Percentiles rank a stretch among this genome's conserved stretches.
Conservation (phyloP, 37 sponge, comb jelly and placozoan genomes). For the Beroe ovata region DNA sequence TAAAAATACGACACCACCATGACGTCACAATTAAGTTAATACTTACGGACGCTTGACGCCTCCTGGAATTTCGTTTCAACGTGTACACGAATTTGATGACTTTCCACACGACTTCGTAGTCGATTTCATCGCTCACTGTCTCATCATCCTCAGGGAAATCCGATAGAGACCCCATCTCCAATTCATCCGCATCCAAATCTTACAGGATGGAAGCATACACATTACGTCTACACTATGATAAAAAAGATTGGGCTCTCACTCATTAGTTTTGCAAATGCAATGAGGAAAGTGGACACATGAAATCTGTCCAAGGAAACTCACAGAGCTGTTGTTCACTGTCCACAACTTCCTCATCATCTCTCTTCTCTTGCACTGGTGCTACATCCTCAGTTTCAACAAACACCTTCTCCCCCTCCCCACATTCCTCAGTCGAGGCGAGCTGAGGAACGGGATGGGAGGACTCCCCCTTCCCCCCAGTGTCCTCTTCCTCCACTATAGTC, state of each 20-base stretch:
- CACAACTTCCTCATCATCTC: neutral
- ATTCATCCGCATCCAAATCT: neutral
- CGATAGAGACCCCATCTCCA: neutral
- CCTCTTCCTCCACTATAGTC: too few species aligned
- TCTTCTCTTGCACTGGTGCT: too few species aligned
- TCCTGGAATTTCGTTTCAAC: constrained; percentile 47
- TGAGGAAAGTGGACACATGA: neutral
- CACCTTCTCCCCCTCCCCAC: neutral
- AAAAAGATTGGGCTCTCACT: too few species aligned
- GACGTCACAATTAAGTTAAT: too few species aligned
- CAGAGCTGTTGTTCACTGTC: neutral
- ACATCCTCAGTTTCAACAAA: neutral
- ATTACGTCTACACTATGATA: too few species aligned
- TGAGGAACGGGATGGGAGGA: neutral
- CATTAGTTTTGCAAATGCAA: too few species aligned
- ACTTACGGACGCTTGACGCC: neutral
- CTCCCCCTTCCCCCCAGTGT: neutral
- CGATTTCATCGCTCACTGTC: neutral
- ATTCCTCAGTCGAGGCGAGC: neutral
- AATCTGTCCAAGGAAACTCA: neutral
- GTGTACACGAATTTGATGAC: constrained; percentile 50
- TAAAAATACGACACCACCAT: too few species aligned
- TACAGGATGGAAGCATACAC: too few species aligned
- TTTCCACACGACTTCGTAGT: constrained; percentile 20
- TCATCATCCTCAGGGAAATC: neutral